Evolutionary conservation across 2,113 vertebrate genomes (phyloP).

Genomic region (Halcyon senegalensis): DNA sequence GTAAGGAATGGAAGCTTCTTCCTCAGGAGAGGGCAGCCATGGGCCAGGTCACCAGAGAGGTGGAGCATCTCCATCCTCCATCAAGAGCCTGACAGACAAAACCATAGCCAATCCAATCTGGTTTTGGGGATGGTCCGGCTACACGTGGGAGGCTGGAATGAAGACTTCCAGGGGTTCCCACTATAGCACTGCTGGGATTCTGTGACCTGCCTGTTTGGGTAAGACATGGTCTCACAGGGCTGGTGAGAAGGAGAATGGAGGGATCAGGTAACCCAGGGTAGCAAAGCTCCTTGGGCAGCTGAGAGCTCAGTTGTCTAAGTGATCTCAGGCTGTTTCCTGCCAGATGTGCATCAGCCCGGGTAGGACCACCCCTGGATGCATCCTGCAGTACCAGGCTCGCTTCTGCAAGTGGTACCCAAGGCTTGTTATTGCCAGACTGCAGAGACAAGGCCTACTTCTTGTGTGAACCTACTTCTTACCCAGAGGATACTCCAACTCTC

Average conservation of each 20-base stretch:
- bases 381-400: neutral
- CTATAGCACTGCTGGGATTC: neutral
- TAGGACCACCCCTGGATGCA: neutral
- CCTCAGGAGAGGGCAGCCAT: neutral
- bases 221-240: neutral
- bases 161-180: neutral
- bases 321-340: neutral
- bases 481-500: neutral
- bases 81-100: neutral
- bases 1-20: neutral
- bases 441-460: neutral
- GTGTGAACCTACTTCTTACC: neutral
- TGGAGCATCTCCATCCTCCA: neutral
- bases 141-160: neutral
- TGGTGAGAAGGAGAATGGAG: neutral
- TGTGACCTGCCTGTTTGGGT: neutral
- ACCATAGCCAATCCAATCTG: neutral
- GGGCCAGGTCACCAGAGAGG: neutral
- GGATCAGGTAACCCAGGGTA: neutral
- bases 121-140: neutral
- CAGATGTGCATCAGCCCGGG: fast-evolving
- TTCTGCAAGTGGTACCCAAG: neutral
- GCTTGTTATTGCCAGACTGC: neutral
- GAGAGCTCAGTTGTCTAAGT: neutral
- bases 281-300: neutral